These are phyloP conservation scores for Phaethon lepturus DNA, from an alignment of 2,113 vertebrate genomes.

Conservation along the genomic window DNA sequence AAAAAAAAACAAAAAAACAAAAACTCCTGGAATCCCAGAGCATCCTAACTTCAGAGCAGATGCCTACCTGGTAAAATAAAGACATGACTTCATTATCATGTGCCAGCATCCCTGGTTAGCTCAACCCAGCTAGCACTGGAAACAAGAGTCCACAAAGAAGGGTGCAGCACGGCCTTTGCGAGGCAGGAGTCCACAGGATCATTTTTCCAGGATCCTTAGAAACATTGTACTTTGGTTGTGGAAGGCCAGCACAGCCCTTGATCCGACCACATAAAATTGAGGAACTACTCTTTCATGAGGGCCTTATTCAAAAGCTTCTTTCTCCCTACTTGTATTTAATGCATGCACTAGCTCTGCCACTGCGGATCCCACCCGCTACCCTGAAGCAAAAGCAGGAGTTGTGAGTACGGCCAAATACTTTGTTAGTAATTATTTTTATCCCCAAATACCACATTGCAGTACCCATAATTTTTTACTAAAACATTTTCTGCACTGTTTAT, in stretches of 20 bases:
- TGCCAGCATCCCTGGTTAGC: background rate
- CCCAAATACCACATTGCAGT: background rate
- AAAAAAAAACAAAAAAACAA: background rate
- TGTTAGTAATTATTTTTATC: background rate
- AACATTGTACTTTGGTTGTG: background rate
- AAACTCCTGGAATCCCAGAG: background rate
- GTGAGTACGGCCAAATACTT: background rate
- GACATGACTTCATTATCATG: background rate
- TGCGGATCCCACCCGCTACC: background rate
- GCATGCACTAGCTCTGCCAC: background rate
- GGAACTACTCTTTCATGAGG: background rate
- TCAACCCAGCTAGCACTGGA: background rate
- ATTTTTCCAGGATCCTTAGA: background rate
- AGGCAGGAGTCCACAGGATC: background rate
- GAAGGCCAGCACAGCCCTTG: background rate
- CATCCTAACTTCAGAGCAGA: constrained; percentile 22
- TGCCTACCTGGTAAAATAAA: background rate
- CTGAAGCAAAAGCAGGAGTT: background rate
- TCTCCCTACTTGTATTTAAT: background rate
- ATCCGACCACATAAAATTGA: background rate
- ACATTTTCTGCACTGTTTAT: background rate
- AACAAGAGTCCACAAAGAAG: background rate
- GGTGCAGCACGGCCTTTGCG: fast-evolving
- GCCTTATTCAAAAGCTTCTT: background rate
- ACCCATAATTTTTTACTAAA: background rate